Conservation (phyloP, 2,113 vertebrate genomes). For the Periophthalmodon schlosseri region DNA sequence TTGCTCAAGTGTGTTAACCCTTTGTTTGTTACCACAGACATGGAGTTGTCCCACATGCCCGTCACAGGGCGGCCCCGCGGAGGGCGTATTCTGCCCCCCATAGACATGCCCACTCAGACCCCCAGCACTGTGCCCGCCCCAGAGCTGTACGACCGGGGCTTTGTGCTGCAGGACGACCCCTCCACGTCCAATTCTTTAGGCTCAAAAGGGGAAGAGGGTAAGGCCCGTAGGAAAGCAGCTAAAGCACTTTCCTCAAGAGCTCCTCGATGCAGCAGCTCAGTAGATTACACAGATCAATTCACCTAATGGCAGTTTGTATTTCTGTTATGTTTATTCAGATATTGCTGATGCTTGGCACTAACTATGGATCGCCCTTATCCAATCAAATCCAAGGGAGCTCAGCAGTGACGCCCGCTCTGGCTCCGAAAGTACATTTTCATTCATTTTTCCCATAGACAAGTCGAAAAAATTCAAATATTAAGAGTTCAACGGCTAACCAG, state of each 20-base stretch:
- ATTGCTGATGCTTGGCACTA: slow-evolving; percentile 2
- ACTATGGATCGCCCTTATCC: not conserved
- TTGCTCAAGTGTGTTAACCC: slow-evolving; percentile 75
- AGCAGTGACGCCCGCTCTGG: too few species aligned
- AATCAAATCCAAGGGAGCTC: not conserved
- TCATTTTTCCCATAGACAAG: too few species aligned
- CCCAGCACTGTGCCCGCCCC: slow-evolving; percentile 74
- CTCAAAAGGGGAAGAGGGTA: slow-evolving; percentile 97
- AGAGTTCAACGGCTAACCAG: too few species aligned
- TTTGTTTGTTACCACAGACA: slow-evolving; percentile 99
- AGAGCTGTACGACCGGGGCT: slow-evolving; percentile 96
- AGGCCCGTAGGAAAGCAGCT: slow-evolving; percentile 86
- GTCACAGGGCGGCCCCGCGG: slow-evolving; percentile 91
- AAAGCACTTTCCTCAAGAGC: slow-evolving; percentile 83
- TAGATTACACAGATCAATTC: not conserved
- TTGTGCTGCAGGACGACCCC: slow-evolving; percentile 94
- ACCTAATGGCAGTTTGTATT: slow-evolving; percentile 37
- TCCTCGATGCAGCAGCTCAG: not conserved
- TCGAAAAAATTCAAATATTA: too few species aligned
- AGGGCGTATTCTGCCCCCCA: slow-evolving; percentile 91
- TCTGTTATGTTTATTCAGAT: not conserved
- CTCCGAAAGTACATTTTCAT: too few species aligned
- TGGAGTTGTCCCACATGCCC: slow-evolving; percentile 91
- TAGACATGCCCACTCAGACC: slow-evolving; percentile 94
- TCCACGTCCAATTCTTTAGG: slow-evolving; percentile 94